Evolutionary conservation across 2,888 invertebrate species (phyloP), one percentile per base, ranked within the genome.

Genomic region (Apamea sordens): DNA sequence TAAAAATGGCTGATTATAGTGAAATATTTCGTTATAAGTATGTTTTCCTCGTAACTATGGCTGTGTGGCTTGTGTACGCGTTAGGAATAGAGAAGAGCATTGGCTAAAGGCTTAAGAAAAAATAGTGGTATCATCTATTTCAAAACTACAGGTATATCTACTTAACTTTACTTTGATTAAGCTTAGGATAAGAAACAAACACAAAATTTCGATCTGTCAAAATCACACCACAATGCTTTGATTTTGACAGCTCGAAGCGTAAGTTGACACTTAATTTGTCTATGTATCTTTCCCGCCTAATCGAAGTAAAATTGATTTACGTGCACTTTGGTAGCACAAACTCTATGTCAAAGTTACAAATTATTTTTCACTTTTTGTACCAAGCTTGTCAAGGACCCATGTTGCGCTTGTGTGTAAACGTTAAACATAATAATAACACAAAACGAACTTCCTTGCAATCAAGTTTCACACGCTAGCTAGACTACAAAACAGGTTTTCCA

Each of bases 401-500:
- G 65, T 77, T 50, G 56, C 47, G 15, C 50, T 50, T 71, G 47
- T 65, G 28, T 15, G 24, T 69, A 70, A 36, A 61, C 10, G 18
- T 72, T 18, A 41, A 72, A 65, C 72, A 84, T 65, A 76, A 71
- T 64, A 82, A 41, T 64, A 83, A 41, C 67, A 76, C 76, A 82
- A 76, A 68, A 68, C 76, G 18, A 80, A 75, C 75, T 75, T 84
- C 82, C 85, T 82, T 78, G 75, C 78, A 75, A 71, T 63, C 75
- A 61, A 65, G 70, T 75, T 83, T 86, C 84, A 79, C 82, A 89
- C 82, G 86, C 79, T 79, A 78, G 64, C 65, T 76, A 72, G 68
- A 82, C 83, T 75, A 83, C 74, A 77, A 88, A 88, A 89, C 90
- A 84, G 85, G 90, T 90, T 90, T 83, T 28, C 28, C 76, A 86